Base-by-base conservation (phyloP, 2,888 invertebrate species). In the Incurvaria masculella region DNA sequence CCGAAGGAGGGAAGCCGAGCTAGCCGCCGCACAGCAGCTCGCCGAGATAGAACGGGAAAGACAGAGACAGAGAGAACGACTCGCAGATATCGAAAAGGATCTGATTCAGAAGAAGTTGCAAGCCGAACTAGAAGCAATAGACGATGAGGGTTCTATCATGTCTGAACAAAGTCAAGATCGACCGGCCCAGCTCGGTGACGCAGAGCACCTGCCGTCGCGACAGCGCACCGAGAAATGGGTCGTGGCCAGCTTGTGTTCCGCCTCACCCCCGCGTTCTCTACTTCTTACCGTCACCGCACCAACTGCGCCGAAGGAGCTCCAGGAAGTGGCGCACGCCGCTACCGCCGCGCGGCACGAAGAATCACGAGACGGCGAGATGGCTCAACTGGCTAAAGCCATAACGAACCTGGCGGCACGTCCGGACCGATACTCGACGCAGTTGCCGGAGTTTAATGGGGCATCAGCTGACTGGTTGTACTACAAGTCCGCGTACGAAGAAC, bases 261-360 rank as follows among this genome's bases (percentile, higher is more conserved):
- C 49, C 47, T 23, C 42, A 44, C 8, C 41, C 46, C 23, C 48
- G 38, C 16, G 48, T 46, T 11, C 20, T n/a, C n/a, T n/a, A n/a
- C n/a, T n/a, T n/a, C n/a, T n/a, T 44, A 18, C 43, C 44, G 42
- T 45, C 45, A 6, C 14, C 33, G 33, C n/a, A n/a, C 42, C 42
- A n/a, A 42, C 45, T 18, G 26, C 45, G 11, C 26, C 45, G 27
- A n/a, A 16, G 41, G 21, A 41, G 17, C 3, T 14, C 17, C 16
- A 18, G 21, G 8, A 6, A 17, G 16, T 8, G 17, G 8, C 43
- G 10, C 4, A 21, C 21, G 17, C 43, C 4, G n/a, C 21, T 6
- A 20, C 4, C 43, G 23, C 10, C 8, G 21, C 43, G n/a, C 21
- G 10, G 16, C 20, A 20, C 2, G 11, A 33, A 11, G 8, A n/a